phyloP scores from a whole-genome alignment of 2,888 invertebrate species.

The Apodemia hepburni region DNA sequence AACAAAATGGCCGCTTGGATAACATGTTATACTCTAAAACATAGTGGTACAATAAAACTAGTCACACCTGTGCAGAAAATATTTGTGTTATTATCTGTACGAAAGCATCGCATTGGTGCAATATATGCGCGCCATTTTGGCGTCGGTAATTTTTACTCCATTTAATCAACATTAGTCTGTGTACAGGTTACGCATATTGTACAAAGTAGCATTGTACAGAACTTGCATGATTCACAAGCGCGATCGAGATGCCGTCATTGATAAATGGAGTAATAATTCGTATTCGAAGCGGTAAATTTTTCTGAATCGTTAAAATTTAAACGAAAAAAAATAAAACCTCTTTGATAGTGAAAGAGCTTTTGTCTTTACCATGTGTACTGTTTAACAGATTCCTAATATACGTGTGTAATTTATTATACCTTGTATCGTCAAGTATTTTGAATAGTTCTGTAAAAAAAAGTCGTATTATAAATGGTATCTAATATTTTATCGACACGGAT shows the following conservation, averaged over 20 bases:
- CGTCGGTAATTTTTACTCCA: background rate
- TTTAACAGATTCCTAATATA: background rate
- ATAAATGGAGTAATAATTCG: background rate
- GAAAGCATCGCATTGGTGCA: background rate
- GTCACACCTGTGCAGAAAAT: background rate
- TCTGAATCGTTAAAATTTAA: background rate
- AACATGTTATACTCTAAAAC: background rate
- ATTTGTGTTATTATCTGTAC: background rate
- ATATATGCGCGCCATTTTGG: background rate
- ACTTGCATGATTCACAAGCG: no score
- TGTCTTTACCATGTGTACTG: background rate
- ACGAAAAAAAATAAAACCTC: background rate
- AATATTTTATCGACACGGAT: constrained; percentile 21
- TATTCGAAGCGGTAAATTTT: background rate
- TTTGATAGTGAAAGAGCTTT: background rate
- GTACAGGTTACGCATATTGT: no score
- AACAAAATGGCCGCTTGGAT: background rate
- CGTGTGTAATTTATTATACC: background rate
- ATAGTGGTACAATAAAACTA: background rate
- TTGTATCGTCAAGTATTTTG: constrained; percentile 2
- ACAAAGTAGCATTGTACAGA: no score
- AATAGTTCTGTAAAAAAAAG: background rate
- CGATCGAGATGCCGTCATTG: no score
- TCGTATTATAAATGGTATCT: constrained; percentile 32
- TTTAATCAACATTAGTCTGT: no score